These are phyloP conservation scores for Nasonia longicornis DNA, from an alignment of 1,140 invertebrate species.

Conservation along the genomic window DNA sequence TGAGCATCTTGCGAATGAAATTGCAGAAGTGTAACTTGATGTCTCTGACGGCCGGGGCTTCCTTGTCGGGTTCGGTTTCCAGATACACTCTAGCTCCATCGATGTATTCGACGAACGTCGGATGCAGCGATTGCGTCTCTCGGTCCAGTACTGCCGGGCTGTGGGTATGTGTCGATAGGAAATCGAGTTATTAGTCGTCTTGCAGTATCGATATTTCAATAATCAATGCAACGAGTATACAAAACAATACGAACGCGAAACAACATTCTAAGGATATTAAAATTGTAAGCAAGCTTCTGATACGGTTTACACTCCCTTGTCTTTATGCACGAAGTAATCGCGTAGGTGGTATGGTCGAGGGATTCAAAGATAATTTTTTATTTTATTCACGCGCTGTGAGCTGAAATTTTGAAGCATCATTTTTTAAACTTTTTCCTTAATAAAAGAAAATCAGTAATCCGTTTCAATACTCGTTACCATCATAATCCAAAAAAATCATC, in stretches of 20 bases:
- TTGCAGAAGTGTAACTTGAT: slow-evolving; percentile 95
- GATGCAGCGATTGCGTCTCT: slow-evolving; percentile 84
- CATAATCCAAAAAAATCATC: too few species aligned
- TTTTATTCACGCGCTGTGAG: too few species aligned
- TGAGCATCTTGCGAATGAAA: slow-evolving; percentile 93
- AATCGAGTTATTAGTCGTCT: not conserved
- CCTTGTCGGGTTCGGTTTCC: slow-evolving; percentile 91
- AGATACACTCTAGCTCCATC: slow-evolving; percentile 92
- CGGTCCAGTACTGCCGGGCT: slow-evolving; percentile 87
- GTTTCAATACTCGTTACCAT: too few species aligned
- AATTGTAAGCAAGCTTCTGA: not conserved
- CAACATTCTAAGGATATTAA: not conserved
- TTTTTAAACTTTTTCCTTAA: too few species aligned
- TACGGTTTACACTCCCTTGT: not conserved
- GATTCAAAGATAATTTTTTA: not conserved
- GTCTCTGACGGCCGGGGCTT: slow-evolving; percentile 81
- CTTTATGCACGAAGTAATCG: not conserved
- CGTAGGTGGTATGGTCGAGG: not conserved
- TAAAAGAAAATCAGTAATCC: too few species aligned
- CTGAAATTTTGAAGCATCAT: too few species aligned
- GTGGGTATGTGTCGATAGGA: slow-evolving; percentile 35
- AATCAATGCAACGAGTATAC: not conserved
- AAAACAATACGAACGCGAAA: not conserved
- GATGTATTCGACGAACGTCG: slow-evolving; percentile 93
- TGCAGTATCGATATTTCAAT: not conserved